Percentiles rank a stretch among this genome's conserved stretches.
These are phyloP conservation scores for Axinella damicornis DNA, from an alignment of 37 sponge, comb jelly and placozoan species.

Conservation along the genomic window DNA sequence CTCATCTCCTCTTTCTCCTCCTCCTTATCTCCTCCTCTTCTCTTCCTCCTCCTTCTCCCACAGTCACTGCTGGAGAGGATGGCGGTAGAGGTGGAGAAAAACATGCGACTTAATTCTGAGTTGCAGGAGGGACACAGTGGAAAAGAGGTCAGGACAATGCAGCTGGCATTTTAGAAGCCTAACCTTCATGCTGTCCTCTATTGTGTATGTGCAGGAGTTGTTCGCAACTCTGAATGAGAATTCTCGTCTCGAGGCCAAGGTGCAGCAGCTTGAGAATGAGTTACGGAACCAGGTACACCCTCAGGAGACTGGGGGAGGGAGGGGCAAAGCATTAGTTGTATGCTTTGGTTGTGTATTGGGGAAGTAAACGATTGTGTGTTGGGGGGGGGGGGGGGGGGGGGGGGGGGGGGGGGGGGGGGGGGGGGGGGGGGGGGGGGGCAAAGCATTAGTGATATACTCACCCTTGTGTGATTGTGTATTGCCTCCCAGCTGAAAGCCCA, in stretches of 20 bases:
- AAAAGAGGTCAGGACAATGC: conserved; percentile 45
- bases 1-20: too few relatives aligned
- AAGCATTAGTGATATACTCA: not conserved
- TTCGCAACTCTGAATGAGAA: conserved; percentile 51
- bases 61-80: conserved; percentile 62
- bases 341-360: too few relatives aligned
- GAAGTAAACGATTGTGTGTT: too few relatives aligned
- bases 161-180: too few relatives aligned
- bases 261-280: conserved; percentile 44
- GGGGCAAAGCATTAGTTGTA: too few relatives aligned
- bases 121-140: conserved; percentile 69
- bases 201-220: conserved; percentile 27
- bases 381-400: too few relatives aligned
- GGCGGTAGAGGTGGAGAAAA: conserved; percentile 74
- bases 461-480: too few relatives aligned
- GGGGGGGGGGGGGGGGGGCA: not conserved
- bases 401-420: not conserved
- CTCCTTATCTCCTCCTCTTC: too few relatives aligned
- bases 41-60: too few relatives aligned
- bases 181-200: too few relatives aligned
- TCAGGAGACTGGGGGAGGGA: too few relatives aligned
- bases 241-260: conserved; percentile 14
- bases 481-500: conserved; percentile 27
- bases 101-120: conserved; percentile 60
- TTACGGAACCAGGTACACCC: conserved; percentile 46